A percentile compares a stretch with the other conserved stretches of the same genome.
These are phyloP conservation scores for Syngnathus acus DNA, from an alignment of 2,797 vertebrate species.

Conservation along the genomic window DNA sequence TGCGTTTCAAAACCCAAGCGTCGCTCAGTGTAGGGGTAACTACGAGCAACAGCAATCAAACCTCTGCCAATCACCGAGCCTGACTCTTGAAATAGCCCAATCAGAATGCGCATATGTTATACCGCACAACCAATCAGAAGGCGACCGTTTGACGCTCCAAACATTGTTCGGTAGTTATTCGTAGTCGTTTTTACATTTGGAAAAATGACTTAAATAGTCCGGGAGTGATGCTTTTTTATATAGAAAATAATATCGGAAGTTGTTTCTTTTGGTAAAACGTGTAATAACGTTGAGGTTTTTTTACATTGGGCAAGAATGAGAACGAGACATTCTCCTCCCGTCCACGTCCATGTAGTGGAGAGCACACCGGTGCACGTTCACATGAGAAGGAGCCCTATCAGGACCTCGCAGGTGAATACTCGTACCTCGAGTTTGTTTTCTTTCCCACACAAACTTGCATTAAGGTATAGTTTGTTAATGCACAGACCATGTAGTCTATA, in stretches of 20 bases:
- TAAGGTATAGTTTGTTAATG: neutral
- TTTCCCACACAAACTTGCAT: too few species aligned
- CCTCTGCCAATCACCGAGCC: slow-evolving; percentile 54
- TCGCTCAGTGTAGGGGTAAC: slow-evolving; percentile 26
- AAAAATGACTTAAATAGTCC: neutral
- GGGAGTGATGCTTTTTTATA: neutral
- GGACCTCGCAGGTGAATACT: slow-evolving; percentile 66
- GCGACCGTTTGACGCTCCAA: neutral
- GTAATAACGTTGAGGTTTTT: neutral
- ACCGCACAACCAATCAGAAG: neutral
- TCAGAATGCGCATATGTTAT: slow-evolving; percentile 31
- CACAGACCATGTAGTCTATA: neutral
- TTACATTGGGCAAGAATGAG: slow-evolving; percentile 69
- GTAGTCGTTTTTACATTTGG: neutral
- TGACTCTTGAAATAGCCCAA: slow-evolving; percentile 69
- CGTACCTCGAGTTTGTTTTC: too few species aligned
- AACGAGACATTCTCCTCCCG: slow-evolving; percentile 77
- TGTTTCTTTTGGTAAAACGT: neutral
- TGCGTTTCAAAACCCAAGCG: neutral
- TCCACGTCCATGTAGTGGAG: slow-evolving; percentile 89
- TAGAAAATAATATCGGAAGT: neutral
- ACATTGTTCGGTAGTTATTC: neutral
- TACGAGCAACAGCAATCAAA: slow-evolving; percentile 33
- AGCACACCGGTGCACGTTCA: slow-evolving; percentile 87
- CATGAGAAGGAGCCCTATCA: slow-evolving; percentile 79